A percentile compares a stretch with the other conserved stretches of the same genome.
Conservation (phyloP, 1,140 invertebrate genomes). For the Tyrophagus putrescentiae region DNA sequence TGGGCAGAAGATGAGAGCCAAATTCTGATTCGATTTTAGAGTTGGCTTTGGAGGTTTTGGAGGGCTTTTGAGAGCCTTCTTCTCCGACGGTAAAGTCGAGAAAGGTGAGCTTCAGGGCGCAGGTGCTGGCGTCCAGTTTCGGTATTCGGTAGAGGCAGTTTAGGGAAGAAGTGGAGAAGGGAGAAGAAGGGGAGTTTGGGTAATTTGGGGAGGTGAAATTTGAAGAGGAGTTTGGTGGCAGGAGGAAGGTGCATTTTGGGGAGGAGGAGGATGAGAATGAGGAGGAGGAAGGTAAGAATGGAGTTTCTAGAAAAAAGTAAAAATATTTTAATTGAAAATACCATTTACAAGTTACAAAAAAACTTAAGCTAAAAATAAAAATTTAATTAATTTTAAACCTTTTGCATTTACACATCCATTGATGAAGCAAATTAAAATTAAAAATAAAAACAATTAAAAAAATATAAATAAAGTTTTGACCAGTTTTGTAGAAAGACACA, state of each 20-base stretch:
- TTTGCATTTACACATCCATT: not conserved
- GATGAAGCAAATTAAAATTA: not conserved
- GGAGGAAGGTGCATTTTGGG: not conserved
- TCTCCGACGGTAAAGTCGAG: not conserved
- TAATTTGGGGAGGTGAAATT: not conserved
- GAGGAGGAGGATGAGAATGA: not conserved
- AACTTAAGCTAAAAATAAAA: not conserved
- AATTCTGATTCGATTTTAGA: conserved; percentile 9
- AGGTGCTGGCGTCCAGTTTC: not conserved
- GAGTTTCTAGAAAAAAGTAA: conserved; percentile 2
- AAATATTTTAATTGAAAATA: too few species aligned
- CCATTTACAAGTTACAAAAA: not conserved
- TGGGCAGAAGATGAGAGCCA: not conserved
- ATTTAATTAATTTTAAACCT: not conserved
- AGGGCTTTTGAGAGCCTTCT: not conserved
- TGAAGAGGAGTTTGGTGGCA: not conserved
- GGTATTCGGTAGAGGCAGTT: conserved; percentile 9
- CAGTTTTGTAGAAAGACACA: too few species aligned
- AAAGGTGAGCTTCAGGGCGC: not conserved
- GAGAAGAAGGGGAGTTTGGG: too few species aligned
- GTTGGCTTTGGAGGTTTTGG: not conserved
- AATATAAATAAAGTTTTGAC: too few species aligned
- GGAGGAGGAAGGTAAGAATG: not conserved
- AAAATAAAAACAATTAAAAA: too few species aligned
- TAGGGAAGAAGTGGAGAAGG: too few species aligned